Base-by-base conservation (phyloP, 2,888 invertebrate species). In the Dicycla oo region DNA sequence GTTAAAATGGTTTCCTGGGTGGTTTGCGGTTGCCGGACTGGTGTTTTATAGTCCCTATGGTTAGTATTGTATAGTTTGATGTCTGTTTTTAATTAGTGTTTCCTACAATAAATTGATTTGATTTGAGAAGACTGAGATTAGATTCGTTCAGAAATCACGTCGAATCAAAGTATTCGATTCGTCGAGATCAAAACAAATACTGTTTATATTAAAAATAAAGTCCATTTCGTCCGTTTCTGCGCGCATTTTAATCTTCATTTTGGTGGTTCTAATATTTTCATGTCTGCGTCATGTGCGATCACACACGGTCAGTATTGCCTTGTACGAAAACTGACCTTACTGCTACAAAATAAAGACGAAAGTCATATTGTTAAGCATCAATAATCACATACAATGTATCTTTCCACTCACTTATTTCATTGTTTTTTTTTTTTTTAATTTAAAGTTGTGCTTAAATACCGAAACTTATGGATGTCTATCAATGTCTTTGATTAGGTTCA, bases 1-100 rank as follows among this genome's bases (percentile, higher is more conserved):
- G 75, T 68, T 54, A 53, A 34, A 30, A 51, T 69, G 62, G 83
- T 69, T 75, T 75, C 83, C 81, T 71, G 75, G 68, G 66, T 69
- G 23, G 47, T 67, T 73, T 45, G 69, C 5, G 69, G 82, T 67
- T 64, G 2, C 20, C 30, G n/a, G 5, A 47, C 34, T 40, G 20
- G 40, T 58, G 38, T 71, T 77, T 81, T 65, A 82, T 69, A 45
- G n/a, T n/a, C 10, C 6, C n/a, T 10, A 26, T 61, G n/a, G 15
- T n/a, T 49, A 18, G 23, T 60, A 20, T 53, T 54, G 1, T n/a
- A 26, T 40, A 58, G 4, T 53, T 58, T 47, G 13, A n/a, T 18
- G 6, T 69, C 8, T 34, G 5, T 54, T 53, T 20, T 38, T 26
- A n/a, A n/a, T 23, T 30, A 23, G 8, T 58, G 4, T 65, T 43